A percentile compares a stretch with the other conserved stretches of the same genome.
Evolutionary conservation across 2,888 invertebrate species (phyloP).

Genomic region (Trachelus tabidus): DNA sequence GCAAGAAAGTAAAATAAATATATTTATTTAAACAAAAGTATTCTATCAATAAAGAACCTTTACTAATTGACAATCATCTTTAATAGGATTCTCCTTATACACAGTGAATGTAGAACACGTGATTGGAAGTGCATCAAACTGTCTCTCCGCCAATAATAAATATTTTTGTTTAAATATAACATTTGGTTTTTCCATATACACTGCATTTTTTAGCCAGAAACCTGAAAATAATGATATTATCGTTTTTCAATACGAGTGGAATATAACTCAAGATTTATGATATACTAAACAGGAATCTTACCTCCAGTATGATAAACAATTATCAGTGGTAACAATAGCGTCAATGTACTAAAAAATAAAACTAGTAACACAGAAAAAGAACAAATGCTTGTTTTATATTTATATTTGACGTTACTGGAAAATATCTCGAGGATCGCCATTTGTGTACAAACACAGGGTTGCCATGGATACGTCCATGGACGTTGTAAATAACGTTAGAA

Average conservation of each 20-base stretch:
- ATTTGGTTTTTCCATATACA: constrained; percentile 52
- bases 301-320: constrained; percentile 47
- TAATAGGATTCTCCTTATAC: constrained; percentile 54
- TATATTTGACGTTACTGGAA: constrained; percentile 45
- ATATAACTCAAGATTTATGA: too few relatives aligned
- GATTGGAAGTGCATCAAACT: constrained; percentile 42
- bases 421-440: constrained; percentile 21
- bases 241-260: too few relatives aligned
- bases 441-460: too few relatives aligned
- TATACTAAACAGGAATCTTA: not conserved
- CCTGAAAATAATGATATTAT: constrained; percentile 34
- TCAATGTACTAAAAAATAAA: constrained; percentile 26
- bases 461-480: too few relatives aligned
- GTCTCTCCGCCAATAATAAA: constrained; percentile 51
- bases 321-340: constrained; percentile 44
- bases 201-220: constrained; percentile 52
- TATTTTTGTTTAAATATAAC: constrained; percentile 57
- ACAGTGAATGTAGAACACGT: constrained; percentile 55
- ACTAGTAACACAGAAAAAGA: constrained; percentile 43
- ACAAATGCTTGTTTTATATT: constrained; percentile 45
- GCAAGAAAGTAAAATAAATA: not conserved
- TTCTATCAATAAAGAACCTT: constrained; percentile 44
- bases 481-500: too few relatives aligned
- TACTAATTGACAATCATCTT: constrained; percentile 54
- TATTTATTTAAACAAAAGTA: not conserved